phyloP scores from a whole-genome alignment of 2,888 invertebrate species.

The Pseudoips prasinana region DNA sequence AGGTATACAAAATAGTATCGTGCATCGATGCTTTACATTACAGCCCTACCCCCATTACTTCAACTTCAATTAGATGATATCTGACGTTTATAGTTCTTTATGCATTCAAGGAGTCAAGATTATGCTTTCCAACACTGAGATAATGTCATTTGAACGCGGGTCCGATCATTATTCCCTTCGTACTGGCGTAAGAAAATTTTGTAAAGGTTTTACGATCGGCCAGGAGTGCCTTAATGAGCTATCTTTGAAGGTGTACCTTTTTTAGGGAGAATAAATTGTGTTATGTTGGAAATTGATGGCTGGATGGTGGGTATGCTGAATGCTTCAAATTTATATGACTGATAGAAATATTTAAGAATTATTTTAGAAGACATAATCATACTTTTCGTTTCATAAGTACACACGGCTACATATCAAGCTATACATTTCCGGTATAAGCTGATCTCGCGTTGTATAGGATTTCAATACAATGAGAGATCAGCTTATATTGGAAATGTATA shows the following conservation, averaged over 20 bases:
- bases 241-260: constrained; percentile 46
- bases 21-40: constrained; percentile 15
- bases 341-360: no score
- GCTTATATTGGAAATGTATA: no score
- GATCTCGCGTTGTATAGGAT: no score
- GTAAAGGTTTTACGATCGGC: constrained; percentile 63
- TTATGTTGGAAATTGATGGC: constrained; percentile 11
- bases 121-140: constrained; percentile 66
- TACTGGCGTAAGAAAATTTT: constrained; percentile 71
- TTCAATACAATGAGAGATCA: no score
- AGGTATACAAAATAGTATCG: not conserved
- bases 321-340: not conserved
- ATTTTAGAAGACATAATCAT: no score
- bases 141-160: constrained; percentile 70
- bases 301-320: not conserved
- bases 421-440: no score
- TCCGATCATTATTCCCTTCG: constrained; percentile 71
- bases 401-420: no score
- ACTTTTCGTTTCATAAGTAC: no score
- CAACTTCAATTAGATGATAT: constrained; percentile 79
- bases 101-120: constrained; percentile 72
- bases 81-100: constrained; percentile 80
- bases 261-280: constrained; percentile 35
- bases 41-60: constrained; percentile 54
- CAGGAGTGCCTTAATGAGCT: constrained; percentile 50